Evolutionary conservation across 1,140 invertebrate species (phyloP), one percentile per base, ranked within the genome.

Genomic region (Akabosia matsudoensis): DNA sequence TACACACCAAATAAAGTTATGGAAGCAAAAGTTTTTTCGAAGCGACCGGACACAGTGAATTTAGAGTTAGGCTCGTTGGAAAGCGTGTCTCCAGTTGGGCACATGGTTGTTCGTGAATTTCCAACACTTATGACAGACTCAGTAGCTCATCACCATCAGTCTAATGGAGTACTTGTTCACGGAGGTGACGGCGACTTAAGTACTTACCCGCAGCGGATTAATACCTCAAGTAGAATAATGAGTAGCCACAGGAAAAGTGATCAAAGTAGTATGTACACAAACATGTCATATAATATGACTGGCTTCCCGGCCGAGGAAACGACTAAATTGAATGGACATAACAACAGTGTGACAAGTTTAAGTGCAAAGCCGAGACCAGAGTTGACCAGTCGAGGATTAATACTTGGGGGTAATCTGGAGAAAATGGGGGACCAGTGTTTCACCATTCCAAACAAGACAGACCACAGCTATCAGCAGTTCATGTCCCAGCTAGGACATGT

Each of bases 401-500:
- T 67, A 22, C 28, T 67, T 67, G 30, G 26, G 13, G 31, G 13
- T 24, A 22, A 61, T 24, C 4, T n/a, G 13, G 61, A 67, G 2
- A 67, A 67, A 30, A 7, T 56, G 7, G n/a, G 13, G 24, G 61
- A 67, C n/a, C 7, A 24, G 1, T 3, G 10, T 31, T 67, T 67
- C 22, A 67, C 61, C 10, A 67, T 67, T 30, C 4, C 54, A 4
- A 28, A 67, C 7, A 67, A 67, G 22, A 28, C 61, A 7, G 61
- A 67, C 28, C 26, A 74, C 26, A 51, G 37, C n/a, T 78, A 76
- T 51, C 75, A 80, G 16, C 74, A 78, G 24, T 80, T 80, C 56
- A 75, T 80, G 7, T 78, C 73, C 22, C 79, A 80, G 56, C 34
- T 80, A 7, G 79, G 79, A 18, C 54, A 76, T 16, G 54, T 79